Percentiles rank a stretch among this genome's conserved stretches.
Conservation (phyloP, 1,140 invertebrate species). For the Diabrotica undecimpunctata region DNA sequence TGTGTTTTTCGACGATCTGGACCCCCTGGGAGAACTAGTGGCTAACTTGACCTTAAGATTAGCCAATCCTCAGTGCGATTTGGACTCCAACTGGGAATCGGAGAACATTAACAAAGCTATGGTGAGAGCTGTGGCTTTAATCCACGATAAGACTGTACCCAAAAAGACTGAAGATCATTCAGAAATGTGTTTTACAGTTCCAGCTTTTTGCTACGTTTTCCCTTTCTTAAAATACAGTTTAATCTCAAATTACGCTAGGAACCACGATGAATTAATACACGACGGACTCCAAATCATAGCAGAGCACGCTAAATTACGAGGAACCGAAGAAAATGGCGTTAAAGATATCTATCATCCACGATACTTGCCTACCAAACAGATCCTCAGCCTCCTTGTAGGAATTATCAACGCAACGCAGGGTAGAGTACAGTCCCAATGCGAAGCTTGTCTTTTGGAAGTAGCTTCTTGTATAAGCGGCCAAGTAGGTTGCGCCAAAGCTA, state of each 20-base stretch:
- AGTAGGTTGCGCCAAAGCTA: constrained; percentile 58
- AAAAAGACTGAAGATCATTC: constrained; percentile 25
- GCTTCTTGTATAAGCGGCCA: constrained; percentile 66
- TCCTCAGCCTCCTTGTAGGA: constrained; percentile 76
- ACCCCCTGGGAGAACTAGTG: constrained; percentile 56
- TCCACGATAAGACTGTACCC: constrained; percentile 49
- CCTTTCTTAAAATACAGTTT: constrained; percentile 71
- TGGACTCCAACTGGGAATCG: constrained; percentile 74
- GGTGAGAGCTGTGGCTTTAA: constrained; percentile 56
- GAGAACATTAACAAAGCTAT: constrained; percentile 52
- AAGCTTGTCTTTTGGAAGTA: constrained; percentile 72
- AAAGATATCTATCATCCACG: constrained; percentile 65
- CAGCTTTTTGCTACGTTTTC: constrained; percentile 79
- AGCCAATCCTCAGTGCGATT: constrained; percentile 72
- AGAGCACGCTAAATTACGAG: constrained; percentile 65
- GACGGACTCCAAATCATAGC: constrained; percentile 67
- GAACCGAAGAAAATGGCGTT: constrained; percentile 42
- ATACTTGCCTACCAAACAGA: constrained; percentile 73
- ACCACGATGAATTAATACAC: constrained; percentile 58
- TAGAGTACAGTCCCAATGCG: constrained; percentile 71
- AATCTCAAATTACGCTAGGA: constrained; percentile 47
- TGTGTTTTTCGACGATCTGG: constrained; percentile 51
- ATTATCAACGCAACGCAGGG: constrained; percentile 58
- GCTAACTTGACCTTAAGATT: constrained; percentile 65
- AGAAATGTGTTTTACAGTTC: constrained; percentile 56